Base-by-base conservation (phyloP, 1,140 invertebrate genomes). In the Delia radicum region DNA sequence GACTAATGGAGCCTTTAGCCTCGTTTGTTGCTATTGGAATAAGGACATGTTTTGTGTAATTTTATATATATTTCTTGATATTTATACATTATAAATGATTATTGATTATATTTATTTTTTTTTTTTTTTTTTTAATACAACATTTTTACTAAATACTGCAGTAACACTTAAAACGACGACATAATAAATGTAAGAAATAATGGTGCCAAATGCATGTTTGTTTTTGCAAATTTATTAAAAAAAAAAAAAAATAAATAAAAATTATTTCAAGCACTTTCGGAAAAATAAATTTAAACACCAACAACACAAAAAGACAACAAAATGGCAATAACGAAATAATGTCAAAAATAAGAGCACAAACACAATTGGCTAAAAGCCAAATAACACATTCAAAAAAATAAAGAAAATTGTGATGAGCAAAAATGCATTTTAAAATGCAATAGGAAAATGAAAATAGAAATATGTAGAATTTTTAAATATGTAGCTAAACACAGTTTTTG, bases 331-430 rank as follows among this genome's bases (percentile, higher is more conserved):
- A 28, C 28, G n/a, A 67, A 69, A 69, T 69, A 69, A 69, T 69
- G 65, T 69, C 65, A 69, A 69, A 69, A 69, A 69, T 69, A 69
- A 69, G 29, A 69, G 31, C 65, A 33, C 29, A 65, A 13, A 65
- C 29, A 65, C 62, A 69, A 24, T 69, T 69, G 65, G 65, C 65
- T 33, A 37, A 69, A 69, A 37, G 65, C 65, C 65, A 69, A 55
- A 55, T 48, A n/a, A n/a, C 7, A 48, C 2, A 48, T 6, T n/a
- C 12, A 48, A 3, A 4, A 48, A 48, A 4, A 48, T 13, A 48
- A 13, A 48, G 2, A 13, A n/a, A n/a, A n/a, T n/a, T n/a, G n/a
- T n/a, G n/a, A n/a, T n/a, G 12, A 55, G 2, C 8, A 55, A 21
- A 55, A 55, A 42, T 42, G 37, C n/a, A 55, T 55, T 55, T 55